Conservation (phyloP, 2,113 vertebrate species). For the Jacana jacana region DNA sequence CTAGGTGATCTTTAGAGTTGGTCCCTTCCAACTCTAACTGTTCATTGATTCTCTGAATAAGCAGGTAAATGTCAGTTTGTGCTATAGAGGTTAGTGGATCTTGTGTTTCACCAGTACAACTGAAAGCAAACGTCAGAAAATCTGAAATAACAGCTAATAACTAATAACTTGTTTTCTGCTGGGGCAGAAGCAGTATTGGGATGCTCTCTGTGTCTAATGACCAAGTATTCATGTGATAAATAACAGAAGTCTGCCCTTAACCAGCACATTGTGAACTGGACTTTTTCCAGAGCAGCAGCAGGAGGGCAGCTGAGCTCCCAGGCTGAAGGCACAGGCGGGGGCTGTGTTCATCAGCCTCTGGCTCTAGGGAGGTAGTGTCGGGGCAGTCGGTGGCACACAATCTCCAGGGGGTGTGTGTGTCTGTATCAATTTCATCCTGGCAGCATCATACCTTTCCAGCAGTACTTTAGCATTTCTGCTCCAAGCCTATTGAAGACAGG, state of each 20-base stretch:
- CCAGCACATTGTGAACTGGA: not conserved
- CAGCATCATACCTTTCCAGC: not conserved
- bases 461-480: not conserved
- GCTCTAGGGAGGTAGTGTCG: too few relatives aligned
- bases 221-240: not conserved
- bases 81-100: not conserved
- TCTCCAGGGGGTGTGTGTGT: too few relatives aligned
- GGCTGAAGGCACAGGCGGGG: accelerated
- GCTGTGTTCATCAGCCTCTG: not conserved
- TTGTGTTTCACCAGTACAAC: not conserved
- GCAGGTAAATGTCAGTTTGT: accelerated
- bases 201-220: not conserved
- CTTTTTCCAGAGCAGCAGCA: not conserved
- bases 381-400: accelerated
- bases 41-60: too few relatives aligned
- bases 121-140: not conserved
- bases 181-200: not conserved
- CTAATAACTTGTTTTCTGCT: not conserved
- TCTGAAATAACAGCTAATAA: too few relatives aligned
- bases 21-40: too few relatives aligned
- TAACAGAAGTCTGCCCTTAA: not conserved
- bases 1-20: too few relatives aligned
- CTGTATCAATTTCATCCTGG: not conserved
- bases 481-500: not conserved
- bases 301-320: not conserved